phyloP scores from a whole-genome alignment of 2,113 vertebrate species.

The Zosterops japonicus region DNA sequence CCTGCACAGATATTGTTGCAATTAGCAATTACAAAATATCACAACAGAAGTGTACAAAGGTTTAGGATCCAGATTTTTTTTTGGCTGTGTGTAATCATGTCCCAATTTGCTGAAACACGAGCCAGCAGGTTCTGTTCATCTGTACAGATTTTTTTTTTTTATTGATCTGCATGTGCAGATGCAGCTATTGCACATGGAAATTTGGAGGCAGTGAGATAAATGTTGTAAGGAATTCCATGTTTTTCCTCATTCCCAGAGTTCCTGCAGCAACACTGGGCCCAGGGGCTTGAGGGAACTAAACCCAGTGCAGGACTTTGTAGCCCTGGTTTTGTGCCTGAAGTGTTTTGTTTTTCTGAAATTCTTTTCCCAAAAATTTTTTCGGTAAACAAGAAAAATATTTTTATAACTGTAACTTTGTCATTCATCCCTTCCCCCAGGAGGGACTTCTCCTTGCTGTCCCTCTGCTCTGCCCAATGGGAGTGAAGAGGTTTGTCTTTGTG shows the following conservation, averaged over 20 bases:
- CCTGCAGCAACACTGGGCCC: neutral
- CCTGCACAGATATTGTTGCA: conserved; percentile 5
- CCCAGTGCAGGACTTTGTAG: neutral
- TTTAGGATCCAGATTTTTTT: conserved; percentile 33
- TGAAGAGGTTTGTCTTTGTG: too few species aligned
- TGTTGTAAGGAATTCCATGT: neutral
- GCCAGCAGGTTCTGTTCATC: neutral
- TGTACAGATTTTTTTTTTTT: neutral
- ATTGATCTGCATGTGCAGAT: neutral
- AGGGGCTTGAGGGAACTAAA: neutral
- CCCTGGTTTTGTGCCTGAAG: too few species aligned
- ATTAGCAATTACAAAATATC: conserved; percentile 54
- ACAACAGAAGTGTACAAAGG: conserved; percentile 38
- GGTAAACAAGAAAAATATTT: too few species aligned
- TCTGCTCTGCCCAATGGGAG: too few species aligned
- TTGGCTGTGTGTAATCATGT: neutral
- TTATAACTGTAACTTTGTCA: too few species aligned
- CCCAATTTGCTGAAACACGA: neutral
- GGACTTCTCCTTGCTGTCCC: too few species aligned
- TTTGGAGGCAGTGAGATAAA: neutral
- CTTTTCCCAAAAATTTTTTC: too few species aligned
- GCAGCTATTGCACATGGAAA: neutral
- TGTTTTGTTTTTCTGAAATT: too few species aligned
- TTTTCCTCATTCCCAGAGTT: neutral
- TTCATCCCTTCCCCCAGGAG: too few species aligned